Conservation (phyloP, 2,113 vertebrate genomes). For the Aramus guarauna region DNA sequence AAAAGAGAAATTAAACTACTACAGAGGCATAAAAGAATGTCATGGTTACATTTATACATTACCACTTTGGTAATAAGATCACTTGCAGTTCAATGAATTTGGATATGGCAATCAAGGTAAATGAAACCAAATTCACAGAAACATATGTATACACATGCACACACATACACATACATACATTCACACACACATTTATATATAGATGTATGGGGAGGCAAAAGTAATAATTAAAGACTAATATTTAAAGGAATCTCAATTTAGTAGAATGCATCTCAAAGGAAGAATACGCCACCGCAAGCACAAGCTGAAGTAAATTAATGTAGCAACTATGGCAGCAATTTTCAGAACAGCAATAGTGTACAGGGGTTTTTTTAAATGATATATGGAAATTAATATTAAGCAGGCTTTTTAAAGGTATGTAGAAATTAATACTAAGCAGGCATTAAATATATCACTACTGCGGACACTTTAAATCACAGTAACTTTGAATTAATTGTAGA, state of each 20-base stretch:
- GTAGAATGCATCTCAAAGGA: background rate
- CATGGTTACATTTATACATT: background rate
- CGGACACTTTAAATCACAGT: background rate
- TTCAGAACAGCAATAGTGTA: background rate
- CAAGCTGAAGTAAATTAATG: background rate
- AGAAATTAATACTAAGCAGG: background rate
- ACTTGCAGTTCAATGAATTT: background rate
- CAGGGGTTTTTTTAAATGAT: background rate
- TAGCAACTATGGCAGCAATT: background rate
- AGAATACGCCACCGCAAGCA: background rate
- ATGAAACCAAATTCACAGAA: background rate
- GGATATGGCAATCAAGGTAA: background rate
- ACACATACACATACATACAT: too few relatives aligned
- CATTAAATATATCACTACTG: background rate
- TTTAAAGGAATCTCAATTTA: background rate
- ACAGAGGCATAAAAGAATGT: background rate
- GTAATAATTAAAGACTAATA: background rate
- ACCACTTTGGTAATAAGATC: background rate
- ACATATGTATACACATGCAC: fast-evolving
- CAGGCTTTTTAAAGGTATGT: background rate
- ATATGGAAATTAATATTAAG: background rate
- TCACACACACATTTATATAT: background rate
- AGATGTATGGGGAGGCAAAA: background rate
- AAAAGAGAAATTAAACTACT: background rate
- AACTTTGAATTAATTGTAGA: background rate